Evolutionary conservation across 1,140 invertebrate genomes (phyloP).

Genomic region (Drosophila cardini): DNA sequence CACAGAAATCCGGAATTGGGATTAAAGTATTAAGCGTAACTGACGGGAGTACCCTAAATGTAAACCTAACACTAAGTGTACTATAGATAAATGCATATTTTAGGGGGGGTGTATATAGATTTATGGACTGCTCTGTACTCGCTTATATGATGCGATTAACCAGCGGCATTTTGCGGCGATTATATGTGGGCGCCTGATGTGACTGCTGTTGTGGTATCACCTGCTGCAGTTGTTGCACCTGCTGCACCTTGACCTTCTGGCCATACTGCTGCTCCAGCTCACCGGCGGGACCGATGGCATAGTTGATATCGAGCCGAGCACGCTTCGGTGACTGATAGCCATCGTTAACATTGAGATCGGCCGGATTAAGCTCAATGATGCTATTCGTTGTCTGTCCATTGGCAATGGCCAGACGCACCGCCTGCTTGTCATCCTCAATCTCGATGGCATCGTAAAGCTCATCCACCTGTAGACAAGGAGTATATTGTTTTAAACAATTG

Average conservation of each 20-base stretch:
- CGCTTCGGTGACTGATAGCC: constrained; percentile 72
- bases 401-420: constrained; percentile 83
- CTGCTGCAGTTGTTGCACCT: constrained; percentile 38
- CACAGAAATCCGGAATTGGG: constrained; percentile 49
- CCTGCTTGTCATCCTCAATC: constrained; percentile 86
- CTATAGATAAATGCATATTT: constrained; percentile 23
- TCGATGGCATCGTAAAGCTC: constrained; percentile 86
- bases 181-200: constrained; percentile 66
- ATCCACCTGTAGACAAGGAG: constrained; percentile 58
- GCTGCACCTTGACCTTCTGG: constrained; percentile 74
- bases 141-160: constrained; percentile 86
- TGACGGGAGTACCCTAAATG: constrained; percentile 34
- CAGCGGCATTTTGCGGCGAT: constrained; percentile 86
- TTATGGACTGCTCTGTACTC: background rate
- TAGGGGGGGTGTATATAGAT: background rate
- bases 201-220: constrained; percentile 54
- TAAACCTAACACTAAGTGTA: constrained; percentile 62
- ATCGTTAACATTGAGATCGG: constrained; percentile 75
- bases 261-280: constrained; percentile 76
- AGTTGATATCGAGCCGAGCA: constrained; percentile 79
- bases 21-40: constrained; percentile 63
- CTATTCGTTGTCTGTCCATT: constrained; percentile 39
- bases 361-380: constrained; percentile 78
- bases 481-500: background rate
- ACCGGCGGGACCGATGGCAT: constrained; percentile 79